Percentiles rank a stretch among this genome's conserved stretches.
These are phyloP conservation scores for Campaea margaritaria DNA, from an alignment of 2,888 invertebrate species.

Conservation along the genomic window DNA sequence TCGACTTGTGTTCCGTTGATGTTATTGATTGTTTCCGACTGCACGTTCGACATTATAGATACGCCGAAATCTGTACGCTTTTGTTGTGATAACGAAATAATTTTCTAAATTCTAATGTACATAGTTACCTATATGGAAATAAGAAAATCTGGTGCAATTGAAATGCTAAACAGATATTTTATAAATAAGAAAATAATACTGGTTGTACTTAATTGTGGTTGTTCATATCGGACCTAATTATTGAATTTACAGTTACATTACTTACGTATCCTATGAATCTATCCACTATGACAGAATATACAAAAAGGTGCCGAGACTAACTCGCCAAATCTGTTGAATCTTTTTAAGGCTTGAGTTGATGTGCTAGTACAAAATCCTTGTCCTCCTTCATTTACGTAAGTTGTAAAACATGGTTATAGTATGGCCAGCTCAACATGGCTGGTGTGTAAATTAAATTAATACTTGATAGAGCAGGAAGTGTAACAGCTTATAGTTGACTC, in stretches of 20 bases:
- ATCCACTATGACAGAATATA: conserved; percentile 1
- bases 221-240: neutral
- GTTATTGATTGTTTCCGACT: conserved; percentile 18
- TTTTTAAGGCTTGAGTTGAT: neutral
- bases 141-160: conserved; percentile 36
- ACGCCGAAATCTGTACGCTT: conserved; percentile 29
- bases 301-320: neutral
- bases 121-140: conserved; percentile 17
- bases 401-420: neutral
- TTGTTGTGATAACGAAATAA: conserved; percentile 36
- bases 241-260: neutral
- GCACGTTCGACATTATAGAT: conserved; percentile 19
- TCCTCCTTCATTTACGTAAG: neutral
- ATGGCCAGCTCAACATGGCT: neutral
- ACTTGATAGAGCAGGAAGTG: neutral
- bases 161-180: conserved; percentile 20
- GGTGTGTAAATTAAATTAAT: conserved; percentile 6
- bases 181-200: conserved; percentile 16
- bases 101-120: conserved; percentile 32
- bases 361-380: neutral
- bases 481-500: conserved; percentile 5
- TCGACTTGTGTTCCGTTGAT: conserved; percentile 8
- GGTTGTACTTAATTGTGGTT: conserved; percentile 36
- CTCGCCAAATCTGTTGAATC: neutral
- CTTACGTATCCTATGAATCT: neutral